Conservation (phyloP, 1,140 invertebrate species). For the Panagrolaimus sp. region DNA sequence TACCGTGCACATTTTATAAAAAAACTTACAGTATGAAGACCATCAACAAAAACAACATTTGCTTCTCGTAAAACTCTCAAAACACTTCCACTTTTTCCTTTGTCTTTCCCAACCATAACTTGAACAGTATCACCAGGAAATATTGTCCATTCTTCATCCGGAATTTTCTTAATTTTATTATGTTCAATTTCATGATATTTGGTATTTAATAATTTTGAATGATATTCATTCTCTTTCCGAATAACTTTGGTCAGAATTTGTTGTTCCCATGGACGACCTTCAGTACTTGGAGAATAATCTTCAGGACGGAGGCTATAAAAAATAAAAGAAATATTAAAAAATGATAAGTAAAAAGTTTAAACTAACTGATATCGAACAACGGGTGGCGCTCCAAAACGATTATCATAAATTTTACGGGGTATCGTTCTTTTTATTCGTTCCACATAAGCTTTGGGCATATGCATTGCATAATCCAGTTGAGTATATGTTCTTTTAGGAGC, state of each 20-base stretch:
- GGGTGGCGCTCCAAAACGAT: slow-evolving; percentile 53
- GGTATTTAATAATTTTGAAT: slow-evolving; percentile 18
- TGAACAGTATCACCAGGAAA: slow-evolving; percentile 84
- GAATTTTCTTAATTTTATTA: slow-evolving; percentile 35
- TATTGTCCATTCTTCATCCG: slow-evolving; percentile 69
- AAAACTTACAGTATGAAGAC: slow-evolving; percentile 72
- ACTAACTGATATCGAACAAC: slow-evolving; percentile 49
- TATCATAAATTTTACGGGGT: slow-evolving; percentile 52
- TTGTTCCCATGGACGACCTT: slow-evolving; percentile 46
- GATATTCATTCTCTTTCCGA: slow-evolving; percentile 18
- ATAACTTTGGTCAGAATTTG: slow-evolving; percentile 21
- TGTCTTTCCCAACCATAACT: slow-evolving; percentile 82
- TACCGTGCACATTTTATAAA: background rate
- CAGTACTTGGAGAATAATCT: slow-evolving; percentile 36
- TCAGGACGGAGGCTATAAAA: slow-evolving; percentile 53
- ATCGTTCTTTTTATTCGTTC: slow-evolving; percentile 46
- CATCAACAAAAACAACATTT: slow-evolving; percentile 81
- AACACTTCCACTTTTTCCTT: slow-evolving; percentile 81
- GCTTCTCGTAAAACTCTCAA: slow-evolving; percentile 76
- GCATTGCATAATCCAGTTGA: slow-evolving; percentile 55
- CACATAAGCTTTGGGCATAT: slow-evolving; percentile 54
- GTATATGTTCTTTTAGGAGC: slow-evolving; percentile 39
- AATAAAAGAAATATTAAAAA: slow-evolving; percentile 8
- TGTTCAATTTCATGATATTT: slow-evolving; percentile 43
- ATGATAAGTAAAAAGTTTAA: background rate